Conservation (phyloP, 2,797 vertebrate species). For the Halcyon chelicuti region DNA sequence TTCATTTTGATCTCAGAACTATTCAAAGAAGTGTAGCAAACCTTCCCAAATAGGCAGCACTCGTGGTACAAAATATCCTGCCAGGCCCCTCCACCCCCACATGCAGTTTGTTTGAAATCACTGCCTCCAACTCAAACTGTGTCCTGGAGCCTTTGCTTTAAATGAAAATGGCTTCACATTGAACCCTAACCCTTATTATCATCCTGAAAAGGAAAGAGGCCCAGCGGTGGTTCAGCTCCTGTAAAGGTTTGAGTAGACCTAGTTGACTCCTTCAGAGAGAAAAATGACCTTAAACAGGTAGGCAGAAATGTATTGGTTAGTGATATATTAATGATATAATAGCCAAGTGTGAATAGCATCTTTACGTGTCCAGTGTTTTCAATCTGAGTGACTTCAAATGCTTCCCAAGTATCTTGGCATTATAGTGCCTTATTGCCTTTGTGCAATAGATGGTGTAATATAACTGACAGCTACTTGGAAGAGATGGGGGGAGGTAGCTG, state of each 20-base stretch:
- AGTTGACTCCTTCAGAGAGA: neutral
- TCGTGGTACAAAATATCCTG: neutral
- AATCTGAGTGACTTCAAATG: neutral
- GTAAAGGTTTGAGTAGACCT: neutral
- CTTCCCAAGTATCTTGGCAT: neutral
- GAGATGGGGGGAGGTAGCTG: neutral
- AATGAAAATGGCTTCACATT: neutral
- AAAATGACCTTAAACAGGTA: neutral
- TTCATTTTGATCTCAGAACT: neutral
- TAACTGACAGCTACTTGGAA: neutral
- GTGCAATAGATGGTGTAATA: neutral
- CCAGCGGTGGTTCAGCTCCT: neutral
- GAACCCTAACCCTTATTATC: slow-evolving; percentile 29
- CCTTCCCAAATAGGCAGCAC: neutral
- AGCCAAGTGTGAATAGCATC: neutral
- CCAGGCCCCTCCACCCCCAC: neutral
- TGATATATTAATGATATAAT: neutral
- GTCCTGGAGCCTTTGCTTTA: neutral
- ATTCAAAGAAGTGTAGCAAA: neutral
- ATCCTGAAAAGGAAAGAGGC: neutral
- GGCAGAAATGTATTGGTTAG: neutral
- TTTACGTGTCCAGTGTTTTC: neutral
- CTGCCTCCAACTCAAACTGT: neutral
- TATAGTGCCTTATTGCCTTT: neutral
- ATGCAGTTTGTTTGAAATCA: neutral